Evolutionary conservation across 2,113 vertebrate genomes (phyloP), one percentile per base, ranked within the genome.

Genomic region (Lepus europaeus): DNA sequence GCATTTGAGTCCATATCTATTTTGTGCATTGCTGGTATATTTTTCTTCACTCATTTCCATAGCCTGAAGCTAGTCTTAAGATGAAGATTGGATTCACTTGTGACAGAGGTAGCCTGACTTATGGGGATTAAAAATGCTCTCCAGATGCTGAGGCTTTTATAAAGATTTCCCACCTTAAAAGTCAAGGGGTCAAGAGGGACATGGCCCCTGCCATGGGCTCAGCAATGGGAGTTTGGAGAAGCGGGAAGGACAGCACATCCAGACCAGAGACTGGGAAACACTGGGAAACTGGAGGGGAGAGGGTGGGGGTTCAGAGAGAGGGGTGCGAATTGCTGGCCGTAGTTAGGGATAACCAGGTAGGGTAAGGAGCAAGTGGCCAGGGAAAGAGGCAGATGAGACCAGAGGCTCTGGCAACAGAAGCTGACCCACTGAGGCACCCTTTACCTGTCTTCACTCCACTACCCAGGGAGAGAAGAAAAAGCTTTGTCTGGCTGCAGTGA

Each of bases 381-480:
- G 82, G 80, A 4, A 11, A 17, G 61, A 23, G 76, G 56, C 36
- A 82, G 49, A 61, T 4, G 23, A 84, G 68, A 79, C 72, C 87
- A 68, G 17, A 68, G 64, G 77, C 45, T 61, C 56, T 27, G 81
- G 83, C 29, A 27, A 51, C 1, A 6, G 93, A 96, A 84, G 53
- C 29, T 1, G 17, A 27, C 72, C 72, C 70, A 80, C 63, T 17
- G 63, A 61, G 25, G 16, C 12, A 6, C 72, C 77, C 76, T 90
- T 87, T 69, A 95, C 17, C 53, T 88, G 94, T 97, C 73, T 95
- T 88, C 39, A 45, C 78, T 92, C 76, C 53, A n/a, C 49, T 97
- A n/a, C 63, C 68, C 27, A 63, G 79, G 89, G 82, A 49, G 3
- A 91, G 63, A 77, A 91, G 63, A 77, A 79, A 93, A 92, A 29